A percentile compares a stretch with the other conserved stretches of the same genome.
Conservation (phyloP, 2,797 vertebrate genomes). For the Tangara arthus region DNA sequence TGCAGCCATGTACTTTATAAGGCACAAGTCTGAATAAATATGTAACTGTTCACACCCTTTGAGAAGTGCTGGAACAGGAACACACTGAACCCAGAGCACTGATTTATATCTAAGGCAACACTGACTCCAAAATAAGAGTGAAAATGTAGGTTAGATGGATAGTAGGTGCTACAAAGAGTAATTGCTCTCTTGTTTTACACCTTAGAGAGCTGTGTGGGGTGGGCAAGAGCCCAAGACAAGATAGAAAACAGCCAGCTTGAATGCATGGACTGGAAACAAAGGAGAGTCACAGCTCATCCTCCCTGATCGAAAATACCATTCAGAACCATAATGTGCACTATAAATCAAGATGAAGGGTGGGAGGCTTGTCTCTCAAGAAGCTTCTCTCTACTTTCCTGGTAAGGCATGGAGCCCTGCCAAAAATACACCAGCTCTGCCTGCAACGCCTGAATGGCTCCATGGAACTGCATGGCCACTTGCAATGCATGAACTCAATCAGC, state of each 20-base stretch:
- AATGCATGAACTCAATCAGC: neutral
- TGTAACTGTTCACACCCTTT: conserved; percentile 38
- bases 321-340: neutral
- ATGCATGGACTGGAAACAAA: neutral
- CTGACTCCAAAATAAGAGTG: neutral
- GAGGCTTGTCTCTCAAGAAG: neutral
- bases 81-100: conserved; percentile 11
- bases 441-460: neutral
- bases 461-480: neutral
- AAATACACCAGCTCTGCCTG: neutral
- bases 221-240: neutral
- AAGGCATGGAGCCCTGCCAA: neutral
- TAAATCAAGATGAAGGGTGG: neutral
- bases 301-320: neutral
- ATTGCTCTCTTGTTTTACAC: neutral
- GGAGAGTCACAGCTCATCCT: neutral
- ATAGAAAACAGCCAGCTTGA: neutral
- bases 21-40: conserved; percentile 50
- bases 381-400: neutral
- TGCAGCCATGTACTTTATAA: neutral
- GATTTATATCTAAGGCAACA: conserved; percentile 18
- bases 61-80: neutral
- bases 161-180: neutral
- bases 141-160: neutral
- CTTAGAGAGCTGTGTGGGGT: neutral